Percentiles rank a stretch among this genome's conserved stretches.
phyloP scores from a whole-genome alignment of 2,113 vertebrate species.

The Ochotona princeps region DNA sequence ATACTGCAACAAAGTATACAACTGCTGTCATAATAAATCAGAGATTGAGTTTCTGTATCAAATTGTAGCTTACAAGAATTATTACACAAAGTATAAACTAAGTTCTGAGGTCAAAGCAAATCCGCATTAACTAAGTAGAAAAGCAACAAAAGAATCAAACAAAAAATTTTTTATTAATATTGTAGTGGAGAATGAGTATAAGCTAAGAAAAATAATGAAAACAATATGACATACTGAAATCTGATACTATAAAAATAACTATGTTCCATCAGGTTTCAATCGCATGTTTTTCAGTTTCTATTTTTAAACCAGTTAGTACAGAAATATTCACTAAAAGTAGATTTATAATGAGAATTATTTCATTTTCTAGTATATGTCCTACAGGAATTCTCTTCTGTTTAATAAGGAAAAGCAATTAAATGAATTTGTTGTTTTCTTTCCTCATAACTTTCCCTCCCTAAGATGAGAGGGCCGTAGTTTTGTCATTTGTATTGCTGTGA shows the following conservation, averaged over 20 bases:
- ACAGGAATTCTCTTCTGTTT: neutral
- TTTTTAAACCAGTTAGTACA: neutral
- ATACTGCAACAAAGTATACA: neutral
- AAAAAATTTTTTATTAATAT: neutral
- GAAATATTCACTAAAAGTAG: neutral
- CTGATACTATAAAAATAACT: neutral
- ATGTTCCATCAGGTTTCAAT: neutral
- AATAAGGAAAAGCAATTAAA: neutral
- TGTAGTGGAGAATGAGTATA: neutral
- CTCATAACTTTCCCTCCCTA: neutral
- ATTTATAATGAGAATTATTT: neutral
- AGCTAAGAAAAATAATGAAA: neutral
- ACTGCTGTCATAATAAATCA: neutral
- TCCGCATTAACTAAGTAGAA: neutral
- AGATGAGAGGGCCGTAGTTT: neutral
- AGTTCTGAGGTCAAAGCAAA: constrained; percentile 1
- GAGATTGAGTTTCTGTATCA: neutral
- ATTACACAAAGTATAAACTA: neutral
- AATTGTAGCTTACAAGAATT: neutral
- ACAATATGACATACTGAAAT: neutral
- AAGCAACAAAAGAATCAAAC: neutral
- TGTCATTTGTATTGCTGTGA: neutral
- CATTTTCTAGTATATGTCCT: neutral
- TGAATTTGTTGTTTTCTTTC: neutral
- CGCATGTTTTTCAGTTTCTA: neutral